Percentiles rank a stretch among this genome's conserved stretches.
Conservation (phyloP, 1,140 invertebrate genomes). For the Mercenaria mercenaria region DNA sequence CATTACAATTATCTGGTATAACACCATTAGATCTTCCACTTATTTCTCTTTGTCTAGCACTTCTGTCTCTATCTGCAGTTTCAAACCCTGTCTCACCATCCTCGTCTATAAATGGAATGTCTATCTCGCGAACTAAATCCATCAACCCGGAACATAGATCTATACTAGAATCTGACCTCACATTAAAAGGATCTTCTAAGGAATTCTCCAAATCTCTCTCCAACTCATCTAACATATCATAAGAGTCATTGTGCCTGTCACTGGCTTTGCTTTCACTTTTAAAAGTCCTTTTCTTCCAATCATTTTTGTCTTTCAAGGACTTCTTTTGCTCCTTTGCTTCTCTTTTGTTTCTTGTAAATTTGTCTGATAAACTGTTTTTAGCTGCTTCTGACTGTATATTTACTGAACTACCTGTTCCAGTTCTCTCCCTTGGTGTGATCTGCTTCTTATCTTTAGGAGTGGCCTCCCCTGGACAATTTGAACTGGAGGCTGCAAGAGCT, state of each 20-base stretch:
- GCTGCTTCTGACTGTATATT: background rate
- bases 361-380: background rate
- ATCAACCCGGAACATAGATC: slow-evolving; percentile 48
- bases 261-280: background rate
- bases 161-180: background rate
- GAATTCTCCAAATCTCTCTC: background rate
- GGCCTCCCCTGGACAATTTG: background rate
- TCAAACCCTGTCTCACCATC: background rate
- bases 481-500: background rate
- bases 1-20: no score
- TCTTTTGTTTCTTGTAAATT: background rate
- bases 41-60: background rate
- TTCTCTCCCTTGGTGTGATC: background rate
- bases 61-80: background rate
- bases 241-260: background rate
- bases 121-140: slow-evolving; percentile 39
- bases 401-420: background rate
- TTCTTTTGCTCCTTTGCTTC: background rate
- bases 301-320: background rate
- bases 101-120: slow-evolving; percentile 19
- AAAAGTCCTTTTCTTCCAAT: background rate
- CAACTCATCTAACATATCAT: background rate
- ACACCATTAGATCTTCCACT: no score
- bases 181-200: slow-evolving; percentile 50
- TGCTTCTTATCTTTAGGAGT: background rate